Conservation (phyloP, 2,797 vertebrate genomes). For the Spinus pinus region DNA sequence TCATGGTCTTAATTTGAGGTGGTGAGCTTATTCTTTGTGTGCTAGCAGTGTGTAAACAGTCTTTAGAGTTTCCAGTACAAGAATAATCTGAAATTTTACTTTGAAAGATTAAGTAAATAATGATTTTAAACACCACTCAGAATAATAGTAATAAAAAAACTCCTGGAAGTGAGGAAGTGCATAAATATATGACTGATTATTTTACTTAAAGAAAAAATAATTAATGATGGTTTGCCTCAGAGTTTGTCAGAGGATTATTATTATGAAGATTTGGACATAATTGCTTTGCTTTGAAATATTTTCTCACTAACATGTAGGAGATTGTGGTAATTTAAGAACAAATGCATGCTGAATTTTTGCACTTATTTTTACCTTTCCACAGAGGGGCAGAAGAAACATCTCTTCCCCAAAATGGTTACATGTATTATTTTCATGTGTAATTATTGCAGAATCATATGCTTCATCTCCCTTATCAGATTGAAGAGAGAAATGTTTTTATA, state of each 20-base stretch:
- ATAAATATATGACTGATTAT: not conserved
- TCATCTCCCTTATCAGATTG: not conserved
- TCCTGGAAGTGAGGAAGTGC: not conserved
- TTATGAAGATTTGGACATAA: not conserved
- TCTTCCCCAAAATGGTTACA: not conserved
- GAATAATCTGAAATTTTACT: not conserved
- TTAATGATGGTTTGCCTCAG: not conserved
- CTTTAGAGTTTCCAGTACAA: not conserved
- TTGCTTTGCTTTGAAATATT: not conserved
- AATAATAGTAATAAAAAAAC: not conserved
- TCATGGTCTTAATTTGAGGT: not conserved
- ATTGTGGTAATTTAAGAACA: not conserved
- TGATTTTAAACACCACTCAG: not conserved
- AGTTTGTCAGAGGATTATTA: not conserved
- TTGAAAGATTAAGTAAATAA: not conserved
- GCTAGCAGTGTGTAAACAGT: not conserved
- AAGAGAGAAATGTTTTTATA: not conserved
- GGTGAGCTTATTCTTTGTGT: not conserved
- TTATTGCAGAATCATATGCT: not conserved
- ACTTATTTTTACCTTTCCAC: not conserved
- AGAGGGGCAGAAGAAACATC: not conserved
- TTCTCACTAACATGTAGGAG: not conserved
- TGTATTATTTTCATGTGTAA: not conserved
- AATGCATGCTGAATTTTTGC: not conserved
- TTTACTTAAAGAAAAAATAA: not conserved